These are phyloP conservation scores for Acleris literana DNA, from an alignment of 2,888 invertebrate species.

Conservation along the genomic window DNA sequence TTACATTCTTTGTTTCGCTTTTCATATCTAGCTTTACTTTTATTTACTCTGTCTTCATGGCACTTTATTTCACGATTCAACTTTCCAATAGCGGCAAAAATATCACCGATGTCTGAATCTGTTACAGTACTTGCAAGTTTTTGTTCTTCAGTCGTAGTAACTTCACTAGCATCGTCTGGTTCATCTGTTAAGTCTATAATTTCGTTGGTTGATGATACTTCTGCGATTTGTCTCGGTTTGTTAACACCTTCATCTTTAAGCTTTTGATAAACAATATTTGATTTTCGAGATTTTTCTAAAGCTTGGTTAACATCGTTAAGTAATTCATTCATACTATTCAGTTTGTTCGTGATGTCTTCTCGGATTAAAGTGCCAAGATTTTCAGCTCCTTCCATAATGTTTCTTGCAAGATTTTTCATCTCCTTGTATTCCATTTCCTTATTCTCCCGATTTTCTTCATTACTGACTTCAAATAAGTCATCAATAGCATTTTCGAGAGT, in stretches of 20 bases:
- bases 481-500: conserved; percentile 62
- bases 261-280: conserved; percentile 67
- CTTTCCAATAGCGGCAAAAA: conserved; percentile 65
- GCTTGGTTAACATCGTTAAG: conserved; percentile 75
- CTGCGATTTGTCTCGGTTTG: conserved; percentile 42
- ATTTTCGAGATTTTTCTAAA: conserved; percentile 71
- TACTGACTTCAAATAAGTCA: conserved; percentile 58
- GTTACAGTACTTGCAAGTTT: conserved; percentile 46
- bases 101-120: conserved; percentile 67
- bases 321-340: conserved; percentile 77
- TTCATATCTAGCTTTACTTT: conserved; percentile 66
- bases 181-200: conserved; percentile 38
- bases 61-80: conserved; percentile 65
- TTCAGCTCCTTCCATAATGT: conserved; percentile 75
- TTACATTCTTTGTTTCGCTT: conserved; percentile 68
- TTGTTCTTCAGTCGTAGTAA: conserved; percentile 27
- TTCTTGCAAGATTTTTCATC: conserved; percentile 70
- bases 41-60: conserved; percentile 69
- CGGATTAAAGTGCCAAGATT: conserved; percentile 71
- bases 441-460: conserved; percentile 56
- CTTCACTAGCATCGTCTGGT: conserved; percentile 33
- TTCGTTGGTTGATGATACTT: neutral
- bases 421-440: conserved; percentile 68
- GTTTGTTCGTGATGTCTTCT: conserved; percentile 77
- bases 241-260: conserved; percentile 60